A percentile compares a stretch with the other conserved stretches of the same genome.
phyloP scores from a whole-genome alignment of 2,797 vertebrate species.

The Hoplostethus atlanticus region DNA sequence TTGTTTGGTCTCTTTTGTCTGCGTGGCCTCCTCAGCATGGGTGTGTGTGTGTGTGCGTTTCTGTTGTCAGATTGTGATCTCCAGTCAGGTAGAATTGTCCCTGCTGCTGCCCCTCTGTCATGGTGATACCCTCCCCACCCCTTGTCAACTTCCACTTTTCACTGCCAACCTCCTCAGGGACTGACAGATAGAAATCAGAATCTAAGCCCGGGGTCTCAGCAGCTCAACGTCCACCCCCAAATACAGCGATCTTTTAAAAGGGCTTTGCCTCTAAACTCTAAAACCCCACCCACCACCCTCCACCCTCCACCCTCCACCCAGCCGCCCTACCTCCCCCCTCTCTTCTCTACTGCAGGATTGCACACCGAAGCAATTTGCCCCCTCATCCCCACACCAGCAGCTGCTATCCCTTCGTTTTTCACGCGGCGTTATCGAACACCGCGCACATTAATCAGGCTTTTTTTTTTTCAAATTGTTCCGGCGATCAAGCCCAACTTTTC shows the following conservation, averaged over 20 bases:
- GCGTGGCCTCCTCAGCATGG: constrained; percentile 40
- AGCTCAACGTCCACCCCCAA: constrained; percentile 52
- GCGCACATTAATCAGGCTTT: constrained; percentile 44
- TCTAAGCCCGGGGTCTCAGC: constrained; percentile 48
- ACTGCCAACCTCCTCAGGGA: constrained; percentile 68
- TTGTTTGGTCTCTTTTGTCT: constrained; percentile 72
- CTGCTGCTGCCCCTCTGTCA: constrained; percentile 65
- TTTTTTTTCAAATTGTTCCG: constrained; percentile 30
- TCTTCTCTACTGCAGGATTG: constrained; percentile 28
- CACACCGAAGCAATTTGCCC: constrained; percentile 54
- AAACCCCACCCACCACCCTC: not conserved
- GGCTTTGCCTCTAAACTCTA: constrained; percentile 59
- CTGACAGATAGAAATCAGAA: constrained; percentile 75
- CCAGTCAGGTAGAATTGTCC: constrained; percentile 73
- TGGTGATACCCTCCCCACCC: constrained; percentile 58
- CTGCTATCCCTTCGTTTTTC: constrained; percentile 53
- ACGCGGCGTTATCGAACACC: constrained; percentile 26
- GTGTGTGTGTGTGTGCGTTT: constrained; percentile 34
- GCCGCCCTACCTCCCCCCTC: constrained; percentile 21
- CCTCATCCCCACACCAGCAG: constrained; percentile 50
- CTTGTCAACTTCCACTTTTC: constrained; percentile 57
- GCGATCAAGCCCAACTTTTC: constrained; percentile 61
- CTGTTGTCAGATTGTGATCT: constrained; percentile 77
- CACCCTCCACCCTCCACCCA: not conserved
- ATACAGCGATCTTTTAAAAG: constrained; percentile 63